A percentile compares a stretch with the other conserved stretches of the same genome.
phyloP scores from a whole-genome alignment of 2,797 vertebrate species.

The Platalea minor region DNA sequence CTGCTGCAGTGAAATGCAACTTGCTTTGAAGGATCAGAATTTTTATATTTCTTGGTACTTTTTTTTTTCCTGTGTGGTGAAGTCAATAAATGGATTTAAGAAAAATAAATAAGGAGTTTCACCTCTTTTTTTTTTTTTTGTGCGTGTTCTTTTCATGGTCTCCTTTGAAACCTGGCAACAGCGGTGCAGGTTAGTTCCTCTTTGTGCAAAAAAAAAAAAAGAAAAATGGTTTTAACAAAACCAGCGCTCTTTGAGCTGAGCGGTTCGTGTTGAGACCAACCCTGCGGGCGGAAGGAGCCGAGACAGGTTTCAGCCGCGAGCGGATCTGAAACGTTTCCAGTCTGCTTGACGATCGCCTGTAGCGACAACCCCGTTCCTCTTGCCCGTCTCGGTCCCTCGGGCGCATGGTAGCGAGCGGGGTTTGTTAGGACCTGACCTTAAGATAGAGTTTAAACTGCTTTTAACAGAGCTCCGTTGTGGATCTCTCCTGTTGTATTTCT shows the following conservation, averaged over 20 bases:
- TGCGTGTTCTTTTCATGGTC: rapidly evolving
- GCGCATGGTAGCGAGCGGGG: rapidly evolving
- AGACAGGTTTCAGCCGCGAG: background rate
- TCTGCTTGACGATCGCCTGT: rapidly evolving
- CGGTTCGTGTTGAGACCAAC: no score
- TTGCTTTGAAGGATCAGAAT: constrained; percentile 15
- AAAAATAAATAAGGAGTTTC: background rate
- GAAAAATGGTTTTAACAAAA: background rate
- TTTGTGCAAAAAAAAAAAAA: background rate
- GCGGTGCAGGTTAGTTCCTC: background rate
- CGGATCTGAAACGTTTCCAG: background rate
- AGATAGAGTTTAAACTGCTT: background rate
- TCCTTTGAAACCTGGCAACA: no score
- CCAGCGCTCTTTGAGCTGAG: rapidly evolving
- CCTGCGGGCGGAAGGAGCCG: background rate
- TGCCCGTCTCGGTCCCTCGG: background rate
- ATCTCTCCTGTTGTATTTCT: background rate
- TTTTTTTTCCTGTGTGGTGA: background rate
- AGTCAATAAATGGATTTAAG: background rate
- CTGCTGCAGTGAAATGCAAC: background rate
- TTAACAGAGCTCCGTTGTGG: rapidly evolving
- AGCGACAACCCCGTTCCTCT: rapidly evolving
- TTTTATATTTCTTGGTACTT: constrained; percentile 20
- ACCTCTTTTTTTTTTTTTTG: background rate
- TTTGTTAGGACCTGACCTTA: background rate